Evolutionary conservation across 2,888 invertebrate genomes (phyloP).

Genomic region (Carpatolechia fugitivella): DNA sequence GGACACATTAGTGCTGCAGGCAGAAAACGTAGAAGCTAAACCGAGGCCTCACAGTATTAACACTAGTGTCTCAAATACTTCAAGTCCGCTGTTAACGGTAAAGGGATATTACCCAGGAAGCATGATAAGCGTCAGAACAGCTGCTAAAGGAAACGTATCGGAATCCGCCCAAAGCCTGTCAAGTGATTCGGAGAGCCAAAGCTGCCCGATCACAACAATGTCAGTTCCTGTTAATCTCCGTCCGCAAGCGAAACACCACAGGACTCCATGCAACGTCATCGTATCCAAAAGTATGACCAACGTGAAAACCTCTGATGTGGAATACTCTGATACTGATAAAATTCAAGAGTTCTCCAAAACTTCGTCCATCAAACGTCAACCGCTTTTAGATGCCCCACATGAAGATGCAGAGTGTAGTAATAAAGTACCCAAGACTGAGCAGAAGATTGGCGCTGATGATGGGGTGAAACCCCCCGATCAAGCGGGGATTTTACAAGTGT

Average conservation of each 20-base stretch:
- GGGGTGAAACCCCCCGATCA: slow-evolving; percentile 49
- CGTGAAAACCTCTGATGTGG: slow-evolving; percentile 75
- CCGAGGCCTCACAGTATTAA: slow-evolving; percentile 79
- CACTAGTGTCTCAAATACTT: slow-evolving; percentile 82
- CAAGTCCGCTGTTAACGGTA: slow-evolving; percentile 83
- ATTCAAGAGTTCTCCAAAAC: slow-evolving; percentile 48
- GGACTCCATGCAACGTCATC: slow-evolving; percentile 62
- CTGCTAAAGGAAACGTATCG: slow-evolving; percentile 75
- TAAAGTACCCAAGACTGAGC: slow-evolving; percentile 74
- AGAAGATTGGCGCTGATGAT: slow-evolving; percentile 47
- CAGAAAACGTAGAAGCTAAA: slow-evolving; percentile 64
- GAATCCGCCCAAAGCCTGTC: slow-evolving; percentile 84
- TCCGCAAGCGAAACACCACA: slow-evolving; percentile 65
- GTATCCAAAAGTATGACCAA: slow-evolving; percentile 82
- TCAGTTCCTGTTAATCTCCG: slow-evolving; percentile 78
- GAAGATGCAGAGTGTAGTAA: slow-evolving; percentile 72
- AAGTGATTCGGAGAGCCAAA: slow-evolving; percentile 81
- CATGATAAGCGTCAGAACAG: slow-evolving; percentile 81
- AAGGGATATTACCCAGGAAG: slow-evolving; percentile 82
- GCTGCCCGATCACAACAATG: slow-evolving; percentile 68
- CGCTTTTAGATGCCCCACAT: slow-evolving; percentile 59
- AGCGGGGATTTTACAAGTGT: slow-evolving; percentile 88
- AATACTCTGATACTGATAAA: slow-evolving; percentile 66
- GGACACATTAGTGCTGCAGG: slow-evolving; percentile 82
- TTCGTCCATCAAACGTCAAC: slow-evolving; percentile 70